Evolutionary conservation across 2,113 vertebrate genomes (phyloP), one percentile per base, ranked within the genome.

Genomic region (Hippocampus comes): DNA sequence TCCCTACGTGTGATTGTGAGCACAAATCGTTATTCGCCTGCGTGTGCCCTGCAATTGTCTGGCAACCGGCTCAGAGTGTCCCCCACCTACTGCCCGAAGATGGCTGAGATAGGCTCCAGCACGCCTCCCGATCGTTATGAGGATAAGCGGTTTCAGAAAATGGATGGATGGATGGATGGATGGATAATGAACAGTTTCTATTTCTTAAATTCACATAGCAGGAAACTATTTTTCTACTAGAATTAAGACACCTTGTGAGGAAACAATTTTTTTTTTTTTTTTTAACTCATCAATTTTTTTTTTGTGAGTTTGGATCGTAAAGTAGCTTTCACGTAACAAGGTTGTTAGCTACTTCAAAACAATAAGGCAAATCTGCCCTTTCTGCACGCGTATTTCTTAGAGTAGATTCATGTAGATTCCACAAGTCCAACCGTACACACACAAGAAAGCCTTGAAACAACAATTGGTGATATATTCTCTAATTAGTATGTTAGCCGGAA

Each of bases 371-470:
- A 65, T 70, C 2, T 55, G 70, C 4, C 18, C 6, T 66, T 63
- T 5, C 20, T 48, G 4, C 42, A 42, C 27, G 7, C 17, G 48
- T 51, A 10, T 51, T 51, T 57, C n/a, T 66, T 79, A 34, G 72
- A 68, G 72, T 65, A 73, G 48, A 48, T 56, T 67, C 65, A 65
- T 60, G 43, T 34, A 72, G 67, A 67, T 61, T 64, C 69, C 43
- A 55, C 68, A 66, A 30, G 25, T 49, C 38, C 15, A 64, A 70
- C 71, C 75, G 64, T 12, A 49, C 48, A 15, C 59, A 59, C 67
- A 77, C 63, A 41, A 68, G 78, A 82, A 57, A 72, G 57, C 70
- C 48, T 64, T 61, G 20, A 71, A 59, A 57, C 5, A 14, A 75
- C 41, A 73, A 63, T 53, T 68, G 20, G 57, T 23, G 49, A 59